Base-by-base conservation (phyloP, 2,113 vertebrate species). In the Rhea pennata region DNA sequence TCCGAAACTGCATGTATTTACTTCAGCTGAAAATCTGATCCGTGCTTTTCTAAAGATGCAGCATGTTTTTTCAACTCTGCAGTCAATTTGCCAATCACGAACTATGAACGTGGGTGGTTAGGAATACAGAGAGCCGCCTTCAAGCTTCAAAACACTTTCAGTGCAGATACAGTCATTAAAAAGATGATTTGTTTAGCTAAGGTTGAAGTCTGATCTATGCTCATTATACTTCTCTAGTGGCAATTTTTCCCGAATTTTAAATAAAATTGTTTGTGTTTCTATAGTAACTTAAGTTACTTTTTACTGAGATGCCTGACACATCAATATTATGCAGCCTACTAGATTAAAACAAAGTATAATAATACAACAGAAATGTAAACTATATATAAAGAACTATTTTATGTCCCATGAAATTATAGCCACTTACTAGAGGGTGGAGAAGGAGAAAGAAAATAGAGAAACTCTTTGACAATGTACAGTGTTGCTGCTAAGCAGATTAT, bases 61-160 rank as follows among this genome's bases (percentile, higher is more conserved):
- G 78, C 58, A 39, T 77, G 90, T 91, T 97, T 94, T 54, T 93
- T 86, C 89, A 64, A 42, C 78, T 83, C 46, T 21, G 81, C 91
- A 84, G 84, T 58, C 23, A 7, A 61, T 87, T 73, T 3, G 31
- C 58, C 64, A 72, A 14, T 54, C 0, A 3, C 36, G 70, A 71
- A 75, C 81, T 73, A 2, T 1, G 39, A 61, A 74, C 2, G 66
- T 76, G 91, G 94, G 81, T 53, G 87, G 58, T 44, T 36, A 84
- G 81, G 93, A 93, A 87, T 70, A 76, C 74, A 65, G 36, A 23
- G 70, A 96, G 78, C 81, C 89, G 94, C 93, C 94, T 94, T 92
- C 84, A 80, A 3, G 44, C 87, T 90, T 83, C 84, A 79, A 58
- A 96, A 87, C 93, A 73, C 82, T 89, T 85, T 12, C 44, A 46